Conservation (phyloP, 2,888 invertebrate species). For the Embidobia sp. region DNA sequence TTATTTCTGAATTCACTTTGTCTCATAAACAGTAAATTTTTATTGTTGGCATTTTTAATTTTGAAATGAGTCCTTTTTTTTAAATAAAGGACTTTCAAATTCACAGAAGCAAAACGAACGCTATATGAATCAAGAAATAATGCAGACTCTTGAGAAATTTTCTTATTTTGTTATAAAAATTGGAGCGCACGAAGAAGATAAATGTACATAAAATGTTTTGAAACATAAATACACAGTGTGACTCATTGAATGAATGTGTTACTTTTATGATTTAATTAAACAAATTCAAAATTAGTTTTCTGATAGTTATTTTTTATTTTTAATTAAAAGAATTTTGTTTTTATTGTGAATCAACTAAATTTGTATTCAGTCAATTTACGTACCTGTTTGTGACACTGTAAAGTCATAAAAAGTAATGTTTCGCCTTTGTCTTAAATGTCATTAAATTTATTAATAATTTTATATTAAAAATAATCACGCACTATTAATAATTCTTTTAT, state of each 20-base stretch:
- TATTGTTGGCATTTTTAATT: slow-evolving; percentile 38
- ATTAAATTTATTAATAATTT: slow-evolving; percentile 25
- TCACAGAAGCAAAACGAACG: slow-evolving; percentile 47
- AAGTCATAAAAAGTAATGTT: background rate
- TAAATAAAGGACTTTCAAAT: slow-evolving; percentile 57
- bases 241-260: too few relatives aligned
- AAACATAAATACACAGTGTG: too few relatives aligned
- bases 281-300: too few relatives aligned
- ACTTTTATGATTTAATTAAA: too few relatives aligned
- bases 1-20: slow-evolving; percentile 23
- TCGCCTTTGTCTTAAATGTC: slow-evolving; percentile 12
- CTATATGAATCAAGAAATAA: slow-evolving; percentile 41
- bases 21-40: slow-evolving; percentile 25
- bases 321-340: too few relatives aligned
- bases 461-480: slow-evolving; percentile 6
- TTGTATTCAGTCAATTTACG: slow-evolving; percentile 33
- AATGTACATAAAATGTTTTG: too few relatives aligned
- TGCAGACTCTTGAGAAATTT: slow-evolving; percentile 17
- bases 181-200: slow-evolving; percentile 9
- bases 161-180: slow-evolving; percentile 25
- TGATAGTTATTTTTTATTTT: too few relatives aligned
- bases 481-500: slow-evolving; percentile 13
- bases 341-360: slow-evolving; percentile 14
- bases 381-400: background rate
- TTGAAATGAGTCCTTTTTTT: slow-evolving; percentile 45